Base-by-base conservation (phyloP, 2,113 vertebrate genomes). In the Brachionichthys hirsutus region DNA sequence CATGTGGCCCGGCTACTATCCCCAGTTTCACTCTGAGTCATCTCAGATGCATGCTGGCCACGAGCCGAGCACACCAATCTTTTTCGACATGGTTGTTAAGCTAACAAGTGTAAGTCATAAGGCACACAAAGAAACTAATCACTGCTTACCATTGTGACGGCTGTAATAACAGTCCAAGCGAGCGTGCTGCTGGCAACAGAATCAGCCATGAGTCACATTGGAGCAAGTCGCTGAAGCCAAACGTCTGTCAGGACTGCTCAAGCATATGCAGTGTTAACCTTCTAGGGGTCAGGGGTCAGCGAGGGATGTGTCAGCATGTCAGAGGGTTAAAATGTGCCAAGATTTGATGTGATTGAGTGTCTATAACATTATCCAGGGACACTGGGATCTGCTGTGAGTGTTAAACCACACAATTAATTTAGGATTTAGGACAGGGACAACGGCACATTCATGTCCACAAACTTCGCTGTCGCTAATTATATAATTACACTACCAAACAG, bases 241-340 rank as follows among this genome's bases (percentile, higher is more conserved):
- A 16, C 2, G 22, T 30, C 64, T 54, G 35, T 69, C 40, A 17
- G 40, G 70, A 20, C 43, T 17, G 9, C 58, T 73, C 22, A 16
- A 67, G 69, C 75, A 67, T 70, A 74, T 74, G 77, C 36, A 47
- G 10, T 35, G 59, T 38, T 45, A 40, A 18, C 47, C 43, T 16
- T 48, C n/a, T 14, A 15, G 30, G 46, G 47, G 24, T 62, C 41
- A 47, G 20, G 42, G 16, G 18, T 38, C 14, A 64, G 67, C 72
- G 73, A 44, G 35, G 64, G 54, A 48, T 6, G 49, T 19, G 55
- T 45, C 40, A 20, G 44, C 16, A 7, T 57, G 75, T 73, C 63
- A 53, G 38, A 46, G 20, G 57, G 67, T 72, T 34, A 72, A 36
- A 12, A 3, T 52, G 52, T 15, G 30, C 60, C 52, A 9, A 11